A percentile compares a stretch with the other conserved stretches of the same genome.
These are phyloP conservation scores for Cephus nigrinus DNA, from an alignment of 2,888 invertebrate genomes.

Conservation along the genomic window DNA sequence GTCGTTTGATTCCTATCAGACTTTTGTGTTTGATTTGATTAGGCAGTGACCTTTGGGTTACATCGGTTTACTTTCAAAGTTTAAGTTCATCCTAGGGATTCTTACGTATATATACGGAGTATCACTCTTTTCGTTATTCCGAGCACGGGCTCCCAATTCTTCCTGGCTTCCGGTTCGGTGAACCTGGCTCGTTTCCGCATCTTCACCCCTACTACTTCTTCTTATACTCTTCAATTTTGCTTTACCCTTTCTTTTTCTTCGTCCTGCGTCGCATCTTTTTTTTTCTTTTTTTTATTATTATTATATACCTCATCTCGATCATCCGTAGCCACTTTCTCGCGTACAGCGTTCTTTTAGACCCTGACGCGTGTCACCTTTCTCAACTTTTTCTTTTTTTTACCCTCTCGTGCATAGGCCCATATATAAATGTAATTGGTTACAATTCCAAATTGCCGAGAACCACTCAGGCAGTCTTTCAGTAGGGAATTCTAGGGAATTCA, in stretches of 20 bases:
- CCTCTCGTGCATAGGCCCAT: no score
- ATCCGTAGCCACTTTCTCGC: no score
- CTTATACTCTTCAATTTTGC: constrained; percentile 1
- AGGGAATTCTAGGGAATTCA: not conserved
- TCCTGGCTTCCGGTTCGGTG: constrained; percentile 9
- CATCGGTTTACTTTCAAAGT: constrained; percentile 17
- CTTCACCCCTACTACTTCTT: constrained; percentile 51
- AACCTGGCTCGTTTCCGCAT: constrained; percentile 63
- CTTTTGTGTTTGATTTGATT: constrained; percentile 17
- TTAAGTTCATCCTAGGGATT: constrained; percentile 2
- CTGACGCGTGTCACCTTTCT: constrained; percentile 21
- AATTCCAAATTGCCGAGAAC: no score
- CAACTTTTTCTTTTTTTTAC: no score
- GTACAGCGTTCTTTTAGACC: constrained; percentile 19
- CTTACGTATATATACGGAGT: not conserved
- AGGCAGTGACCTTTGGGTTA: not conserved
- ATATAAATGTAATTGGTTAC: no score
- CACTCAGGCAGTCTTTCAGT: no score
- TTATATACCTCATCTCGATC: no score
- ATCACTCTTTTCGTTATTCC: constrained; percentile 33
- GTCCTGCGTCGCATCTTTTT: no score
- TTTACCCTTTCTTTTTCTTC: constrained; percentile 16
- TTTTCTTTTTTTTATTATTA: no score
- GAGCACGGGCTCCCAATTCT: constrained; percentile 25
- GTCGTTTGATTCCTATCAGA: constrained; percentile 27